Base-by-base conservation (phyloP, 2,888 invertebrate species). In the Chirona hameri region DNA sequence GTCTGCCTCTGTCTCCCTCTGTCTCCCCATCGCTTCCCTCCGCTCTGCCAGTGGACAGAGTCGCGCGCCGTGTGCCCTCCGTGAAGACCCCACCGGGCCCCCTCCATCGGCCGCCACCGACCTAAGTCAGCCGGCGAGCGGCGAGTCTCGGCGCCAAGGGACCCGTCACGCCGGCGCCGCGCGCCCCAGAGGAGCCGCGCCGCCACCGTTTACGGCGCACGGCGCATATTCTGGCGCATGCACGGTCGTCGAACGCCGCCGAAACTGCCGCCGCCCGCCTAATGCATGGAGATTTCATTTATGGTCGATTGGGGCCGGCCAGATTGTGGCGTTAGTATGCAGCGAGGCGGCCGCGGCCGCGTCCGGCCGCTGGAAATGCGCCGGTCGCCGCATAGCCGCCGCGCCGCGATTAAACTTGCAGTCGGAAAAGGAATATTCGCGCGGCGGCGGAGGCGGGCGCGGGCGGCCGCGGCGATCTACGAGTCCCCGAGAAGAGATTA, bases 261-360 rank as follows among this genome's bases (percentile, higher is more conserved):
- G 46, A 76, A 24, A 9, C 76, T 24, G 76, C 39, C 76, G 76
- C 46, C 9, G 76, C 21, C 76, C 24, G 76, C 76, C 76, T 76
- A 76, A 76, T 76, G 76, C 76, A 76, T 76, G 76, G 76, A 76
- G 76, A 76, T 76, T 76, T 76, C 76, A 76, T 76, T 76, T 76
- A 76, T 76, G 76, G 76, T 39, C 76, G 76, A 76, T 46, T 76
- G 76, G 76, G 76, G 46, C 39, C 27, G 10, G 76, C 27, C 76
- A 39, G 76, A 76, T 76, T 76, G 76, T 46, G 46, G 39, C 46
- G 76, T 76, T 76, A 76, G 76, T 76, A 76, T 76, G 76, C 76
- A 39, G 76, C 76, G 65, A 24, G 76, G 39, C 39, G 39, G 76
- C 7, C 24, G 52, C 39, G 39, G 1, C 76, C 10, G 10, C 39